Percentiles rank a stretch among this genome's conserved stretches.
Evolutionary conservation across 1,140 invertebrate genomes (phyloP).

Genomic region (Scaptomyza pallida): DNA sequence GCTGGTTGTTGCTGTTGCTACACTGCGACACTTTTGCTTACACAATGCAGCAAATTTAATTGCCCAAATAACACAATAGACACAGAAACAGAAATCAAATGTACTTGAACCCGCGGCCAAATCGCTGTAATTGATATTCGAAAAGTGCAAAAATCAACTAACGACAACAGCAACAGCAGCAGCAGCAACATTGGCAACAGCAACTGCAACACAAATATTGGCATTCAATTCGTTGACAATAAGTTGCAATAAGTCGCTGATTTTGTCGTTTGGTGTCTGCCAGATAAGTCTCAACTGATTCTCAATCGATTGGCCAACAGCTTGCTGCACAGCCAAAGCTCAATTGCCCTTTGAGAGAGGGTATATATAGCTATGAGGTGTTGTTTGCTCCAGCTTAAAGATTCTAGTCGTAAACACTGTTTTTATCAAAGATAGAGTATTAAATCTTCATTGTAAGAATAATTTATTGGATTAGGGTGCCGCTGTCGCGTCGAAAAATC

Average conservation of each 20-base stretch:
- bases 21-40: conserved; percentile 15
- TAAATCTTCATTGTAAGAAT: not conserved
- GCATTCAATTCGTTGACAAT: conserved; percentile 62
- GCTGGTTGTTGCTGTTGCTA: conserved; percentile 2
- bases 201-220: conserved; percentile 58
- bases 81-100: conserved; percentile 26
- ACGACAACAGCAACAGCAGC: conserved; percentile 22
- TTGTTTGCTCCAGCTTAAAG: no score
- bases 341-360: not conserved
- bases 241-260: conserved; percentile 47
- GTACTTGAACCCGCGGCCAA: conserved; percentile 63
- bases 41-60: conserved; percentile 46
- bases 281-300: conserved; percentile 47
- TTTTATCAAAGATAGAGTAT: conserved; percentile 1
- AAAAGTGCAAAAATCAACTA: conserved; percentile 8
- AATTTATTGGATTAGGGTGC: conserved; percentile 48
- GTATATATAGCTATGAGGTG: no score
- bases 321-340: not conserved
- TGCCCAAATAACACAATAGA: conserved; percentile 40
- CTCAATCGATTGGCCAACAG: conserved; percentile 53
- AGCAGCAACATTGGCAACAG: conserved; percentile 42
- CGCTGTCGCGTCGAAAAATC: conserved; percentile 32
- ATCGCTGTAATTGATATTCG: conserved; percentile 37
- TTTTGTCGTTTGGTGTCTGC: conserved; percentile 38
- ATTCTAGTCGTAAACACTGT: no score